Evolutionary conservation across 2,888 invertebrate genomes (phyloP), one percentile per base, ranked within the genome.

Genomic region (Lampropteryx suffumata): DNA sequence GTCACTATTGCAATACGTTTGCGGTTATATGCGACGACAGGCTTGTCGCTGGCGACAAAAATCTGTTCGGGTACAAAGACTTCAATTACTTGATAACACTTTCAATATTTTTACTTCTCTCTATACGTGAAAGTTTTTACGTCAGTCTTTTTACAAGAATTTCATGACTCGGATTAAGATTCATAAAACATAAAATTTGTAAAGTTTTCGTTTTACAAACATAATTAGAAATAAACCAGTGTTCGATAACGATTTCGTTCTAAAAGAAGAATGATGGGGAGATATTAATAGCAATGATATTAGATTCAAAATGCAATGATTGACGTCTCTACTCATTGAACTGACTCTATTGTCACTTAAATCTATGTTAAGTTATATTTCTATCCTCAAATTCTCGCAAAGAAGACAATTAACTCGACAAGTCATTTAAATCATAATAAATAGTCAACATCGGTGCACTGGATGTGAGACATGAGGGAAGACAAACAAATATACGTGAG

Each of bases 401-500:
- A 74, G 72, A 68, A 73, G 73, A 70, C 69, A 65, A 62, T 69
- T 65, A 53, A 48, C 73, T 72, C 69, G 71, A 71, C 66, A 73
- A 77, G 78, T 81, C 76, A 81, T 79, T 81, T 79, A 76, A 79
- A 81, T 63, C 66, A 75, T 78, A 76, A 79, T 82, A 79, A 81
- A 80, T 79, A 79, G 73, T 73, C 71, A 71, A 77, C 74, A 78
- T 77, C 73, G 71, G 61, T 75, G 69, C 76, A 78, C 72, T 73
- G 74, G 76, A 77, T 80, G 76, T 78, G 79, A 73, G 59, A 65
- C 60, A 73, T 68, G 70, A 71, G 66, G 69, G 67, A 72, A 75
- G 69, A 78, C 78, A 77, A 76, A 82, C 73, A 80, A 73, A 82
- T 77, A 77, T 71, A 86, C 87, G 89, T 88, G 88, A 85, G 86